These are phyloP conservation scores for Chrysogorgia sp. DNA, from an alignment of 92 coral and sea anemone species.

Conservation along the genomic window DNA sequence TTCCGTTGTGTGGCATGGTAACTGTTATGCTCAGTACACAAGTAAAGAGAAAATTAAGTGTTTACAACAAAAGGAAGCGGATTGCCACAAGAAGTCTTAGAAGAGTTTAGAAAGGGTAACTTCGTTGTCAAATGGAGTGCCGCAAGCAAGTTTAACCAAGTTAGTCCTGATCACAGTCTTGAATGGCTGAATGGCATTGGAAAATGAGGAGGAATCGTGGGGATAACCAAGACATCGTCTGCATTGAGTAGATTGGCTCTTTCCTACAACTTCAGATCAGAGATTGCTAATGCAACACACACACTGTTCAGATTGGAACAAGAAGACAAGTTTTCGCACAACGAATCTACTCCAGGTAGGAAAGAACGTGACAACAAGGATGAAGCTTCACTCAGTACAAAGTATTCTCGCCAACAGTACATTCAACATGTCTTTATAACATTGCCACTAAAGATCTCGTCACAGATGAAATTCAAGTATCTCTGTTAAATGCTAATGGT, in stretches of 20 bases:
- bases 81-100: conserved; percentile 44
- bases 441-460: conserved; percentile 75
- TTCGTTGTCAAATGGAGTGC: conserved; percentile 51
- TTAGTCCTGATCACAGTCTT: conserved; percentile 58
- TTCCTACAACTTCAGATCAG: conserved; percentile 55
- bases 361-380: conserved; percentile 56
- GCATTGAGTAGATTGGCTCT: conserved; percentile 56
- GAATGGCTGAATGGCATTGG: conserved; percentile 59
- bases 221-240: conserved; percentile 46
- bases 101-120: conserved; percentile 56
- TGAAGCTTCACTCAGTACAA: conserved; percentile 41
- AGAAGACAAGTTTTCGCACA: conserved; percentile 63
- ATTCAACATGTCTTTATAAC: conserved; percentile 65
- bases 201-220: conserved; percentile 54
- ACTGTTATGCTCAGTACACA: too few species aligned
- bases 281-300: conserved; percentile 58
- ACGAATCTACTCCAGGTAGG: conserved; percentile 62
- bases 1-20: too few species aligned
- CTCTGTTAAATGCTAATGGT: conserved; percentile 53
- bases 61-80: too few species aligned
- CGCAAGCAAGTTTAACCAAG: conserved; percentile 50
- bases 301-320: conserved; percentile 60
- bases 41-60: too few species aligned
- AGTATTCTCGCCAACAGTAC: too few species aligned
- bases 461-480: conserved; percentile 57